Evolutionary conservation across 2,113 vertebrate genomes (phyloP).

Genomic region (Toxotes chatareus): DNA sequence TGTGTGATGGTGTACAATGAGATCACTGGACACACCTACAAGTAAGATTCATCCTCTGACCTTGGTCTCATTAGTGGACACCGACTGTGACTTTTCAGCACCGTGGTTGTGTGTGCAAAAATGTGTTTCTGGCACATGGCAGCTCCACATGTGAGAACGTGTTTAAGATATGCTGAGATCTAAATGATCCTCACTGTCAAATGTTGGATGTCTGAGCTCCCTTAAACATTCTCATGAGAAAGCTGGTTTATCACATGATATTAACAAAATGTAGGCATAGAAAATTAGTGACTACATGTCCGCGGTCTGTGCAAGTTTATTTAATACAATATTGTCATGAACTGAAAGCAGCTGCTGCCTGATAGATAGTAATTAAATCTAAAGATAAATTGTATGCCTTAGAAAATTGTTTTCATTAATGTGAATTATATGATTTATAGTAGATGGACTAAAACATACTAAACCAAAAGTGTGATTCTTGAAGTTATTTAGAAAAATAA

Average conservation of each 20-base stretch:
- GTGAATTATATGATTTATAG: neutral
- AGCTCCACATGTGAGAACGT: neutral
- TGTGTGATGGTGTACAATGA: conserved; percentile 98
- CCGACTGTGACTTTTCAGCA: neutral
- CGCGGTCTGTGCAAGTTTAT: neutral
- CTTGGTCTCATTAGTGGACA: neutral
- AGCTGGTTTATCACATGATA: neutral
- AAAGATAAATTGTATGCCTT: neutral
- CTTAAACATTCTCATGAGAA: neutral
- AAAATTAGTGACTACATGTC: neutral
- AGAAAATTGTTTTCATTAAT: neutral
- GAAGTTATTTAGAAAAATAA: neutral
- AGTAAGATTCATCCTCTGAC: conserved; percentile 82
- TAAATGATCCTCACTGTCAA: neutral
- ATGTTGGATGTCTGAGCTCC: neutral
- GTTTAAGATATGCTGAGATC: neutral
- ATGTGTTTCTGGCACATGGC: neutral
- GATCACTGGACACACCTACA: conserved; percentile 97
- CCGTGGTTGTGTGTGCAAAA: neutral
- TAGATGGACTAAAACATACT: neutral
- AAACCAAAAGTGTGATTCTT: neutral
- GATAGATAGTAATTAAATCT: neutral
- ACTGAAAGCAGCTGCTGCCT: neutral
- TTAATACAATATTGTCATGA: neutral
- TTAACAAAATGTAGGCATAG: neutral